These are phyloP conservation scores for Glaucidium brasilianum DNA, from an alignment of 2,113 vertebrate genomes.

Conservation along the genomic window DNA sequence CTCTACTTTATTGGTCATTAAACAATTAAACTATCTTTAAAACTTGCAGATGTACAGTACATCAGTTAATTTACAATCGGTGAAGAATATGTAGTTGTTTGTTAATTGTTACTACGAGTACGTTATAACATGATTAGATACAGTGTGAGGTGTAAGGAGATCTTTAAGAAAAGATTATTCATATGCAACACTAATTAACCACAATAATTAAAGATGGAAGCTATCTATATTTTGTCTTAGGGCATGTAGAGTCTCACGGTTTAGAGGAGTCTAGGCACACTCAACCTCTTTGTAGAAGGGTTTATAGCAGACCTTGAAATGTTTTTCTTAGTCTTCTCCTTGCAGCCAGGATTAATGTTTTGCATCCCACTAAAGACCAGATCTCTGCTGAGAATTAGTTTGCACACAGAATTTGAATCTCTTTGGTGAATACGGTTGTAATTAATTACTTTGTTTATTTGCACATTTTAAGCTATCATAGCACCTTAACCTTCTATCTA, in stretches of 20 bases:
- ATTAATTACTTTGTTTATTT: constrained; percentile 55
- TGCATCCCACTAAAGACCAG: not conserved
- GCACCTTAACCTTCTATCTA: constrained; percentile 49
- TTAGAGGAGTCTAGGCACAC: not conserved
- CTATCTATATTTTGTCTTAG: not conserved
- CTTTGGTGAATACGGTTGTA: not conserved
- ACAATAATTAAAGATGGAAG: not conserved
- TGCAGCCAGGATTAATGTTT: constrained; percentile 25
- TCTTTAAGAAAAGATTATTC: not conserved
- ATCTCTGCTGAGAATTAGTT: constrained; percentile 13
- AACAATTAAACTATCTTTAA: constrained; percentile 27
- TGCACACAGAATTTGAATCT: not conserved
- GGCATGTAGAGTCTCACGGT: not conserved
- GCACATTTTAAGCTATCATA: constrained; percentile 41
- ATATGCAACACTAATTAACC: constrained; percentile 4
- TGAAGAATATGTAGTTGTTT: constrained; percentile 10
- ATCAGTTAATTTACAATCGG: not conserved
- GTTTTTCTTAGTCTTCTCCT: constrained; percentile 11
- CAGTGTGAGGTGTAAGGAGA: not conserved
- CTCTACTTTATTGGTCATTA: constrained; percentile 8
- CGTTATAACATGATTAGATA: not conserved
- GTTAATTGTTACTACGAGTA: constrained; percentile 23
- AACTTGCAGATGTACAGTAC: not conserved
- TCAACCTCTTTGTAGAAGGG: not conserved
- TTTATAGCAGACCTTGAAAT: constrained; percentile 5